phyloP scores from a whole-genome alignment of 2,113 vertebrate genomes.

The Pipra filicauda region DNA sequence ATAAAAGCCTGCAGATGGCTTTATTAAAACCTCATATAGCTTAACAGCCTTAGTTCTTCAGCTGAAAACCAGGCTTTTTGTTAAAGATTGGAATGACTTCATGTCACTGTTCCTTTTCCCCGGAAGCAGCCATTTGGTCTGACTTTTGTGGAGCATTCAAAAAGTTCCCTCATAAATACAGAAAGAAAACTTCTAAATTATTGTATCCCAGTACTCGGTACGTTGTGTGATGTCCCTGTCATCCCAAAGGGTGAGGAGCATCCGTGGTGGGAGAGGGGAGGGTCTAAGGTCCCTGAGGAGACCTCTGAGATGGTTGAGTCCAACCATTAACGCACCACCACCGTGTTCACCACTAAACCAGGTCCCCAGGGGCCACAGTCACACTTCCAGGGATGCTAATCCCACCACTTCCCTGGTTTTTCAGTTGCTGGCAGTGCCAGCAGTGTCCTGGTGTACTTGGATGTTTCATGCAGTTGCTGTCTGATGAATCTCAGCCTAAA shows the following conservation, averaged over 20 bases:
- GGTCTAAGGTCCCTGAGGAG: not conserved
- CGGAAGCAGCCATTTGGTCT: not conserved
- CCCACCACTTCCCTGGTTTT: not conserved
- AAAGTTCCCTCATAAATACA: not conserved
- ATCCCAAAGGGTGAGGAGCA: not conserved
- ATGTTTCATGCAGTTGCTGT: not conserved
- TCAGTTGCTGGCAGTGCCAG: rapidly evolving
- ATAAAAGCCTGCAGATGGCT: not conserved
- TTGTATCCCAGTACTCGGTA: rapidly evolving
- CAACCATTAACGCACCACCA: rapidly evolving
- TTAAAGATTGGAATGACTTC: not conserved
- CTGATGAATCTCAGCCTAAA: not conserved
- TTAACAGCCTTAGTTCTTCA: not conserved
- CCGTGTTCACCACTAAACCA: not conserved
- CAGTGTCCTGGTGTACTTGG: not conserved
- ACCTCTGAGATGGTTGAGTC: not conserved
- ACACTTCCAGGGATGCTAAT: not conserved
- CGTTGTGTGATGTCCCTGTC: rapidly evolving
- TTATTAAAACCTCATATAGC: not conserved
- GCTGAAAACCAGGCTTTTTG: not conserved
- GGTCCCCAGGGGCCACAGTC: not conserved
- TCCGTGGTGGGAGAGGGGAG: not conserved
- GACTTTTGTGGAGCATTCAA: not conserved
- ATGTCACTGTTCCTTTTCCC: not conserved
- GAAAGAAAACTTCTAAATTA: rapidly evolving